These are phyloP conservation scores for Sepiola atlantica DNA, from an alignment of 2,888 invertebrate genomes.

Conservation along the genomic window DNA sequence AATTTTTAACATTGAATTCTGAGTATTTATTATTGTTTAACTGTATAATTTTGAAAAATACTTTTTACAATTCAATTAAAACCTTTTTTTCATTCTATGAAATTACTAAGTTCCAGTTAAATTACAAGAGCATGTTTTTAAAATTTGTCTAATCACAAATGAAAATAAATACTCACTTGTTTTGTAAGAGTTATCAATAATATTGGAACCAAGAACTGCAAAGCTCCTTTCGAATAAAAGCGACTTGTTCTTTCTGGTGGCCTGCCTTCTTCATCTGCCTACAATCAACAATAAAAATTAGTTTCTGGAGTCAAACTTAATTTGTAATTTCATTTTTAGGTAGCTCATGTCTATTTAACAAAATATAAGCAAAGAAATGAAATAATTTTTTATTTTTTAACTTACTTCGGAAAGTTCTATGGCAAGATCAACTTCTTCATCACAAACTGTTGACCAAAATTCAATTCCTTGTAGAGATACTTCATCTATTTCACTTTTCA, in stretches of 20 bases:
- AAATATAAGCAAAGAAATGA: no score
- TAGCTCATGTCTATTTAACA: no score
- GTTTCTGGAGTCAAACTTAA: background rate
- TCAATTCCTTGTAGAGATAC: slow-evolving; percentile 98
- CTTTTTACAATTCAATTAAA: no score
- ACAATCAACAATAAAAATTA: slow-evolving; percentile 50
- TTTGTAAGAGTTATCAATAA: slow-evolving; percentile 94
- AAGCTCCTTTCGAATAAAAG: slow-evolving; percentile 98
- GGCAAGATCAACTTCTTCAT: slow-evolving; percentile 92
- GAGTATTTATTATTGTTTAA: no score
- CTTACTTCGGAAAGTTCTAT: slow-evolving; percentile 88
- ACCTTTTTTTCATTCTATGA: no score
- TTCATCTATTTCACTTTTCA: slow-evolving; percentile 97
- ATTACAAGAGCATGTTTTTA: no score
- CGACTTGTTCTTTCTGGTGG: slow-evolving; percentile 94
- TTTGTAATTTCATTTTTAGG: no score
- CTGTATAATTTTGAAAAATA: no score
- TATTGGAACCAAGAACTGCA: slow-evolving; percentile 94
- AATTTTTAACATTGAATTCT: no score
- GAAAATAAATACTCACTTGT: slow-evolving; percentile 78
- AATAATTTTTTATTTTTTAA: background rate
- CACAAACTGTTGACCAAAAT: slow-evolving; percentile 99
- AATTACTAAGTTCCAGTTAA: no score
- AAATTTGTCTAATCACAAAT: no score
- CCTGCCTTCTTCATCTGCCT: slow-evolving; percentile 91